Evolutionary conservation across 2,888 invertebrate genomes (phyloP), one percentile per base, ranked within the genome.

Genomic region (Nomada lathburiana): DNA sequence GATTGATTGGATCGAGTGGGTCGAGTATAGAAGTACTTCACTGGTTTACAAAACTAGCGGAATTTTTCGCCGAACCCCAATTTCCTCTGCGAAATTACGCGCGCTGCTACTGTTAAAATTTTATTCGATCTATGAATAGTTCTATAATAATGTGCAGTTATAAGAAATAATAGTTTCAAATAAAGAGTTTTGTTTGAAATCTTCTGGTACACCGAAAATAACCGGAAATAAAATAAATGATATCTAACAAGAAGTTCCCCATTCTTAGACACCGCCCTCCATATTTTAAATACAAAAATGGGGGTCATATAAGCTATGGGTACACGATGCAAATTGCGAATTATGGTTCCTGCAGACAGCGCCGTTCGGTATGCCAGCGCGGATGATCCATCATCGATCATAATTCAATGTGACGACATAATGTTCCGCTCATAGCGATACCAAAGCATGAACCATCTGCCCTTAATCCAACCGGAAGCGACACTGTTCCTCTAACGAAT

Each of bases 371-470:
- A 87, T 60, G 29, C 57, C 59, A 20, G n/a, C 55, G 59, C 18
- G n/a, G 59, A 29, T 68, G 79, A 87, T 87, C 79, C 75, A 87
- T 87, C 86, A 87, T 81, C 81, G 70, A 76, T 57, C 76, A 73
- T 79, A 65, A 83, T 83, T 85, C 81, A 79, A 85, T 80, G 67
- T 36, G 85, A 76, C 85, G 71, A 75, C 80, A 76, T 83, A 76
- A 83, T 73, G 75, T 75, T 52, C 74, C 76, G 84, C 77, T 86
- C 82, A 85, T 67, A 71, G 73, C 74, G 79, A 68, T 65, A 78
- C 69, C 73, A 65, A 69, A 55, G 68, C 53, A 77, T 65, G 72
- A 76, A 77, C 70, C 70, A 53, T 60, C 67, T 53, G 70, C 36
- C 55, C 85, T 87, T 78, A 78, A 85, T 87, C 85, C 76, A 55